A percentile compares a stretch with the other conserved stretches of the same genome.
Evolutionary conservation across 2,888 invertebrate species (phyloP).

Genomic region (Flexamia atlantica): DNA sequence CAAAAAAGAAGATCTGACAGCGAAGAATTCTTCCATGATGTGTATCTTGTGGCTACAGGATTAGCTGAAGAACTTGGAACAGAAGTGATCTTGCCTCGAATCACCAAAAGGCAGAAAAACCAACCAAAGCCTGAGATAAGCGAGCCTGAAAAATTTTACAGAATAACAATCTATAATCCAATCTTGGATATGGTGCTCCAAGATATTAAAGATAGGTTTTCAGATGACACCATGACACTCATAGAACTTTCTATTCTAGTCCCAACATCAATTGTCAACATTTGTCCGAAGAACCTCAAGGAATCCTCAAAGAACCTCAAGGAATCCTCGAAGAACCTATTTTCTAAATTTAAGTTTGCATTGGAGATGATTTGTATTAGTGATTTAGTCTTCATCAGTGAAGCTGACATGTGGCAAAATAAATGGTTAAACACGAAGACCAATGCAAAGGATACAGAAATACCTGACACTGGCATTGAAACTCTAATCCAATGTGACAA

Average conservation of each 20-base stretch:
- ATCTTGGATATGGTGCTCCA: conserved; percentile 14
- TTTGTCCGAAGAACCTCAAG: background rate
- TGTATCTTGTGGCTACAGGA: conserved; percentile 7
- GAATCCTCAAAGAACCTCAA: too few relatives aligned
- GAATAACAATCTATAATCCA: conserved; percentile 10
- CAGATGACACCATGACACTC: background rate
- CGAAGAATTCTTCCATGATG: conserved; percentile 16
- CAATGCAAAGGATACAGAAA: background rate
- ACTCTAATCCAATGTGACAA: conserved; percentile 41
- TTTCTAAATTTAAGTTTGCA: conserved; percentile 6
- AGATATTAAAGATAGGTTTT: conserved; percentile 30
- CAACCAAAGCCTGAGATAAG: background rate
- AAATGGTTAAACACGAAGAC: conserved; percentile 16
- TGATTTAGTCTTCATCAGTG: background rate
- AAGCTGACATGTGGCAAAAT: conserved; percentile 20
- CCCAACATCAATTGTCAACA: conserved; percentile 2
- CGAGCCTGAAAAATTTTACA: conserved; percentile 24
- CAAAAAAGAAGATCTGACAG: conserved; percentile 13
- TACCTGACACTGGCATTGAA: conserved; percentile 28
- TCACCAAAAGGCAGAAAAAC: conserved; percentile 1
- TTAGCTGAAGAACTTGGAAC: conserved; percentile 52
- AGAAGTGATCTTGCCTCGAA: background rate
- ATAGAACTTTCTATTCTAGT: conserved; percentile 15
- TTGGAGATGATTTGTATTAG: background rate
- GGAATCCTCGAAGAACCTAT: background rate